Evolutionary conservation across 2,888 invertebrate species (phyloP).

Genomic region (Geophilus truncorum): DNA sequence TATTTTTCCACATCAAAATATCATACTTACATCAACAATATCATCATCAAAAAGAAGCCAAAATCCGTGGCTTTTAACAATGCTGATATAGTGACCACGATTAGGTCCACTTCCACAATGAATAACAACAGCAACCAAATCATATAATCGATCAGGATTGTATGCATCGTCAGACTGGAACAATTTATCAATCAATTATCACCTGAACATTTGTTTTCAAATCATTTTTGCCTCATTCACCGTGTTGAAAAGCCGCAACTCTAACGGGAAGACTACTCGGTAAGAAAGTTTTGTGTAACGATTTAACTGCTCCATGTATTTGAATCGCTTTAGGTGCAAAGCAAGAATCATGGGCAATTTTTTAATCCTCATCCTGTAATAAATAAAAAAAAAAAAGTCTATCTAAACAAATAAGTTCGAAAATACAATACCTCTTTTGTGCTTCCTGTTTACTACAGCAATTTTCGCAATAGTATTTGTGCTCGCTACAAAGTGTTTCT

Average conservation of each 20-base stretch:
- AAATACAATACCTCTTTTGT: constrained; percentile 53
- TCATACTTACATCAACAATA: constrained; percentile 89
- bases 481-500: constrained; percentile 96
- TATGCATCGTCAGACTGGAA: constrained; percentile 94
- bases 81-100: constrained; percentile 98
- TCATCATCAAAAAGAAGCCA: constrained; percentile 99
- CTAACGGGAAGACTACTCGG: constrained; percentile 96
- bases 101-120: constrained; percentile 99
- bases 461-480: constrained; percentile 99
- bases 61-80: constrained; percentile 98
- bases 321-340: constrained; percentile 92
- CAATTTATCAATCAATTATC: constrained; percentile 27
- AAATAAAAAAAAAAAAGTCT: constrained; percentile 40
- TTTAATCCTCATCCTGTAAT: constrained; percentile 87
- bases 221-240: constrained; percentile 56
- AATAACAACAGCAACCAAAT: constrained; percentile 97
- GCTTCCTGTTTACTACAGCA: constrained; percentile 99
- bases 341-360: constrained; percentile 97
- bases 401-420: background rate
- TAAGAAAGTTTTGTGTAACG: constrained; percentile 98
- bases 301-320: constrained; percentile 97
- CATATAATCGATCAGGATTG: constrained; percentile 96
- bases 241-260: constrained; percentile 94
- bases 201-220: background rate
- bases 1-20: too few species aligned